Percentiles rank a stretch among this genome's conserved stretches.
Conservation (phyloP, 2,113 vertebrate genomes). For the Calyptomena viridis region DNA sequence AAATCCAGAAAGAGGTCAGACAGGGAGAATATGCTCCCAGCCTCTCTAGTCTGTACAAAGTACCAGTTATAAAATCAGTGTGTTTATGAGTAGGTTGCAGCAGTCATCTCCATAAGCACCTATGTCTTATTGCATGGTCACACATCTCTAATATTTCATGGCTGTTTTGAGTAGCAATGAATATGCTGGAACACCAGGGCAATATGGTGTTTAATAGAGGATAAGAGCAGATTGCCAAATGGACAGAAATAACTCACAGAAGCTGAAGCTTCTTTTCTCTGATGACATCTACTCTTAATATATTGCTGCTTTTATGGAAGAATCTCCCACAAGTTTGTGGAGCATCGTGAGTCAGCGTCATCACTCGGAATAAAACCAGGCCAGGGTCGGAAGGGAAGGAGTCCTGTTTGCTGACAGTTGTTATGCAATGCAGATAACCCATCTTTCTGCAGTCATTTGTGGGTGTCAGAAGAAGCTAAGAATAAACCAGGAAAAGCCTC, state of each 20-base stretch:
- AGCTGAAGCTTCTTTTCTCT: not conserved
- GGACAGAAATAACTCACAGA: not conserved
- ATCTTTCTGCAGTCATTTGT: not conserved
- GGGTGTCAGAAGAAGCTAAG: not conserved
- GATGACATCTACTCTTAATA: not conserved
- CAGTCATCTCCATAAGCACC: not conserved
- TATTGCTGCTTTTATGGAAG: not conserved
- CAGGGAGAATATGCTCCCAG: not conserved
- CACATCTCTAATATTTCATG: not conserved
- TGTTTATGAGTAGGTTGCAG: not conserved
- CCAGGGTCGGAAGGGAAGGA: not conserved
- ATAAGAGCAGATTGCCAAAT: not conserved
- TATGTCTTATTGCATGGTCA: not conserved
- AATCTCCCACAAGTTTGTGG: not conserved
- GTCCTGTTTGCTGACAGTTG: not conserved
- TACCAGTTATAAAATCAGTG: not conserved
- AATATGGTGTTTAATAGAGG: not conserved
- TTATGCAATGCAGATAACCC: not conserved
- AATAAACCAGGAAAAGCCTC: conserved; percentile 31
- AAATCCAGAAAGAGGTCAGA: not conserved
- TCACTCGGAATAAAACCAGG: fast-evolving
- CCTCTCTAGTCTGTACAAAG: not conserved
- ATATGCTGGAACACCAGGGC: not conserved
- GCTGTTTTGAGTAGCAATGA: not conserved
- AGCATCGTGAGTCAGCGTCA: not conserved